Evolutionary conservation across 1,140 invertebrate species (phyloP), one percentile per base, ranked within the genome.

Genomic region (Orchestia grillus): DNA sequence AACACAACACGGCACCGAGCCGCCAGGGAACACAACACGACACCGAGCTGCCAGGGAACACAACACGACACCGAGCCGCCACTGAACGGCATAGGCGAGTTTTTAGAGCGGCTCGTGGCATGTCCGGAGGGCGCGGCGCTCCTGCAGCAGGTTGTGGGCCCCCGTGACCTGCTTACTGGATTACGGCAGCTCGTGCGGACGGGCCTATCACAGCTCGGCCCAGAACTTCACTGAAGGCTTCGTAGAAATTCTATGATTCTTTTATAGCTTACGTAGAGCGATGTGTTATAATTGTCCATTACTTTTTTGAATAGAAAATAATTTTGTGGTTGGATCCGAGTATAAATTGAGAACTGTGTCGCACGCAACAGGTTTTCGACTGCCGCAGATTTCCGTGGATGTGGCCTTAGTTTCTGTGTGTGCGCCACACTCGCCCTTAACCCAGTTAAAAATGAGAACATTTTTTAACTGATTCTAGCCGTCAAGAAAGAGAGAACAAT

Each of bases 111-210:
- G 44, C 92, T 44, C 43, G 3, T 42, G 43, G 36, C n/a, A 41
- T 90, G 43, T 90, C 92, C 92, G 92, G 40, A 47, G 44, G 92
- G 92, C 92, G 44, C 90, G 92, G 92, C n/a, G 92, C 44, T 94
- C 92, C 92, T n/a, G 92, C 0, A 94, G 92, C 92, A 45, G 92
- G 92, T 47, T 94, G 36, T 4, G 43, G 43, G 92, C 62, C 62
- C 28, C 62, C 28, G 15, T 77, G 62, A 77, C 62, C 62, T 77
- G 62, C 62, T 77, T 77, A 77, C 62, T 19, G 11, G 15, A 77
- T 36, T 77, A 15, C 6, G 6, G 6, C 47, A 8, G 6, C 47
- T 28, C 36, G 1, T 28, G 36, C 28, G 3, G 1, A 77, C 62
- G 3, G 62, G 62, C 62, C 62, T 77, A 77, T 28, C 28, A 28